A percentile compares a stretch with the other conserved stretches of the same genome.
Evolutionary conservation across 2,797 vertebrate genomes (phyloP).

Genomic region (Liparis tanakae): DNA sequence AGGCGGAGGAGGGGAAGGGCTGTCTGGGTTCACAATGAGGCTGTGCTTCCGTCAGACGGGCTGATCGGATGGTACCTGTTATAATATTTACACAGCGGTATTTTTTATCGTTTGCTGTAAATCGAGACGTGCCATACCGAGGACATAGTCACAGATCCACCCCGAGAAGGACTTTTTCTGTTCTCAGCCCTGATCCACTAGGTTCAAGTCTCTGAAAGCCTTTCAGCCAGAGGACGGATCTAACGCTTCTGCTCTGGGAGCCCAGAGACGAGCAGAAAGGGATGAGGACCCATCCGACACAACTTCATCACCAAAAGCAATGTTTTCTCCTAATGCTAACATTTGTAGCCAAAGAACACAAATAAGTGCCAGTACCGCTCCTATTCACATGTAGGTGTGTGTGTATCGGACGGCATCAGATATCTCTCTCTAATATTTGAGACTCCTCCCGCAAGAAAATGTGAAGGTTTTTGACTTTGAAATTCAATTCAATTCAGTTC

Average conservation of each 20-base stretch:
- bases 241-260: not conserved
- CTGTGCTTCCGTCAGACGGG: slow-evolving; percentile 16
- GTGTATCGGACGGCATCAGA: not conserved
- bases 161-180: not conserved
- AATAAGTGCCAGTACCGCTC: not conserved
- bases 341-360: not conserved
- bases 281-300: not conserved
- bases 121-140: not conserved
- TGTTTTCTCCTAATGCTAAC: not conserved
- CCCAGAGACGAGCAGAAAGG: not conserved
- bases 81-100: slow-evolving; percentile 22
- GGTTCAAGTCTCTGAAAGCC: not conserved
- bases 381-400: not conserved
- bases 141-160: not conserved
- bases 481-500: no score
- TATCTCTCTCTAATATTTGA: no score
- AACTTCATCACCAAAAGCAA: slow-evolving; percentile 15
- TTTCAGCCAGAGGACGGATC: slow-evolving; percentile 2
- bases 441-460: no score
- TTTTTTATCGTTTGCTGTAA: slow-evolving; percentile 28
- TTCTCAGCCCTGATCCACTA: not conserved
- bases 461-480: no score
- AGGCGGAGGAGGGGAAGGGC: slow-evolving; percentile 9
- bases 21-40: slow-evolving; percentile 33
- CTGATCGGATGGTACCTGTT: slow-evolving; percentile 17